Base-by-base conservation (phyloP, 2,113 vertebrate species). In the Astatotilapia flaviijosephi region DNA sequence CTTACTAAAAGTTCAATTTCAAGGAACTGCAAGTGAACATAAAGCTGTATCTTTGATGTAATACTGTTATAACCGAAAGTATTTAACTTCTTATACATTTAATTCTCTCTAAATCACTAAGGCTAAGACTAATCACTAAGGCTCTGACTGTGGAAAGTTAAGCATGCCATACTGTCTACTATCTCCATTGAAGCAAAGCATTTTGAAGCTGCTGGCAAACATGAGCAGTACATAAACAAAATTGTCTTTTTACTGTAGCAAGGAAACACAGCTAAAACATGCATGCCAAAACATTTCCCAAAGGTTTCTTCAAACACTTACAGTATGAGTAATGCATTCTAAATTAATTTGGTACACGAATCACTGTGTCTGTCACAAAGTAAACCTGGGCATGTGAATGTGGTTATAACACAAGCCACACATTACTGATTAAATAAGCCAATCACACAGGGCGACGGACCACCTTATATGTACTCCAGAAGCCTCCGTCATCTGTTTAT, bases 291-390 rank as follows among this genome's bases (percentile, higher is more conserved):
- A 62, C 58, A 55, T 40, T 15, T 7, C 3, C 6, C 42, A 86
- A 82, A 90, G 6, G 13, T 26, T 45, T 84, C 81, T 88, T 91
- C 62, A 70, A 90, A 88, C 37, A 87, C 75, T 92, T 89, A 89
- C 88, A 83, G 53, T 83, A 40, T 31, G 28, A 80, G 21, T 10
- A 65, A 75, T 51, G 51, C 2, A 79, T 79, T 79, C 8, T 49
- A 55, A 84, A 88, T 55, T 28, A 23, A 88, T 23, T 82, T 8
- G 17, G 19, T 55, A 60, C 13, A 15, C 4, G 11, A 6, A 82
- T 33, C 33, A 80, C 11, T 56, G 23, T 17, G 21, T 51, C 23
- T 79, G 14, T 37, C 31, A 40, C 35, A 10, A 31, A 40, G 68
- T 56, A 55, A 77, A 90, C 37, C 58, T 47, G 19, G 23, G 31